These are phyloP conservation scores for Zelostemma sp. DNA, from an alignment of 1,140 invertebrate species.

Conservation along the genomic window DNA sequence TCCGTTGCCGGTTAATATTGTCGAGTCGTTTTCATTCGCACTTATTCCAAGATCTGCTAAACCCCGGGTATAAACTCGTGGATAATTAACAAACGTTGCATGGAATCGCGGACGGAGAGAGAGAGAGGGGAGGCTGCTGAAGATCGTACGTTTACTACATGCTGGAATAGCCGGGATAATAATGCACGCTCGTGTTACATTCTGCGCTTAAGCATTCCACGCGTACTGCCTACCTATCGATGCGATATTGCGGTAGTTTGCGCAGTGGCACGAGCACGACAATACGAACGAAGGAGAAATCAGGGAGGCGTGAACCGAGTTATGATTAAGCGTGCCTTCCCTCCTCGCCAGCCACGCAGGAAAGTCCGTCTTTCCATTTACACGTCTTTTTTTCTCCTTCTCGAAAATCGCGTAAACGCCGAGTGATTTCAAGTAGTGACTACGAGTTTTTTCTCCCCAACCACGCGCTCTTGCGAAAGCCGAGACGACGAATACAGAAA, in stretches of 20 bases:
- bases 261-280: conserved; percentile 45
- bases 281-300: conserved; percentile 50
- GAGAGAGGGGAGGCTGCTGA: conserved; percentile 35
- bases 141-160: conserved; percentile 44
- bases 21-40: neutral
- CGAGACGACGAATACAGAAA: neutral
- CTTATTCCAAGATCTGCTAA: conserved; percentile 8
- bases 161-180: conserved; percentile 45
- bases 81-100: conserved; percentile 23
- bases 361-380: conserved; percentile 7
- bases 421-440: neutral
- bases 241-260: conserved; percentile 51
- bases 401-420: neutral
- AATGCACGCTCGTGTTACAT: conserved; percentile 48
- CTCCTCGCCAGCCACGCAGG: conserved; percentile 5
- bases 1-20: no score
- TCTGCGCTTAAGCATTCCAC: conserved; percentile 43
- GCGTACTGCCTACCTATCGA: conserved; percentile 47
- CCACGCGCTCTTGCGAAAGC: neutral
- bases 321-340: conserved; percentile 44
- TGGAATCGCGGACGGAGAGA: conserved; percentile 25
- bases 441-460: neutral
- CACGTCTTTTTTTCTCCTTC: neutral
- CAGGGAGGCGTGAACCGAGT: conserved; percentile 49
- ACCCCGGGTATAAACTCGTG: conserved; percentile 5